Evolutionary conservation across 2,113 vertebrate genomes (phyloP), one percentile per base, ranked within the genome.

Genomic region (Motacilla tschutschensis): DNA sequence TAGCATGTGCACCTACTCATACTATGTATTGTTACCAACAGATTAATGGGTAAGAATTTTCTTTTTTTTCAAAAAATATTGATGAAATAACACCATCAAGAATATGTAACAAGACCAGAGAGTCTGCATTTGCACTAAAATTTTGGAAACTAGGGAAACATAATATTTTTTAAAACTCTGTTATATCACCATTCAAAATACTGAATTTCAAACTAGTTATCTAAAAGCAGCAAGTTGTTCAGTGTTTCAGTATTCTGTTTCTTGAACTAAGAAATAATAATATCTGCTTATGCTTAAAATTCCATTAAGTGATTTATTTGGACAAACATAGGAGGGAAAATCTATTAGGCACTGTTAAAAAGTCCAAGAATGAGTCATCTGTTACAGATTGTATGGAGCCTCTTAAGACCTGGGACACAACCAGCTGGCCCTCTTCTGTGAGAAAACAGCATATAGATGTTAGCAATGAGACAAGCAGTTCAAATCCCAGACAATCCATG

Each of bases 281-380:
- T 58, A 67, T 46, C 47, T 89, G 19, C 44, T 65, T 63, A 40
- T 10, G 3, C 38, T 79, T 72, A 54, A 79, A 77, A 82, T 85
- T 83, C 35, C 14, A 14, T 29, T 1, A 75, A 78, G 29, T 65
- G 17, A 89, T 70, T 87, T 79, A 85, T 79, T 41, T 74, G 35
- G 43, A 43, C 40, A 79, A 91, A 87, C 53, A 70, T 19, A 54
- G 22, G 5, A 76, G 17, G 20, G 36, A 62, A 62, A 44, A 82
- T 57, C 40, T 50, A 70, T 58, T 85, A 91, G 26, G 79, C 64
- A 47, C 12, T 59, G 20, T 59, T 66, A 59, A 66, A 21, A 79
- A 74, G 72, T 66, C 51, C 40, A 87, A 87, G 74, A 85, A 74
- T 71, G n/a, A 83, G 31, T 89, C 43, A 85, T 69, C 22, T 80